Base-by-base conservation (phyloP, 2,888 invertebrate species). In the Scaptodrosophila latifasciaeformis region DNA sequence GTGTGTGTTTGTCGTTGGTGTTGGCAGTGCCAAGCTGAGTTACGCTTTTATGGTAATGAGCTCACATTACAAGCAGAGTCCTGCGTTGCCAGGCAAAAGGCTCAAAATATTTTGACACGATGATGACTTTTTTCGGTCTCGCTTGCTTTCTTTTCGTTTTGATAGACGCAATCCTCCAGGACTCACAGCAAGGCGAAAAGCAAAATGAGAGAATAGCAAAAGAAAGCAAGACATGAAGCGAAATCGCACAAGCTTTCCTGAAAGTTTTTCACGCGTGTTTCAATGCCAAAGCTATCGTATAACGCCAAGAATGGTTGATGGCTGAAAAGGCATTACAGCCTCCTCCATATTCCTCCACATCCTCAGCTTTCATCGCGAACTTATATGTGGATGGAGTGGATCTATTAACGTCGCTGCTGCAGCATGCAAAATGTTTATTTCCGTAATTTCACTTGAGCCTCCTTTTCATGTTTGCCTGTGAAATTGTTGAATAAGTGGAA, bases 11-110 rank as follows among this genome's bases (percentile, higher is more conserved):
- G 53, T 47, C 54, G 53, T 51, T 54, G 57, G 30, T 48, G 43
- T 31, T 49, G 37, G 37, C 44, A 30, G 51, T 54, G 17, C 19
- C 39, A 42, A n/a, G 52, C 42, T 45, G 50, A 56, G 77, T 70
- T 55, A 62, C 65, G 75, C 75, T 72, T 72, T 79, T 75, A 76
- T 79, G 77, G 69, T 78, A 76, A 76, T 80, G 75, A 76, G 75
- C 68, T 77, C 78, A 66, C 75, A 77, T 74, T 78, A 70, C 75
- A 74, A 65, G 67, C 64, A 56, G 59, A 46, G n/a, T n/a, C n/a
- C n/a, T n/a, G n/a, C n/a, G n/a, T n/a, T n/a, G n/a, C n/a, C n/a
- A 55, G 48, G 50, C 49, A 55, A 53, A 49, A 51, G 57, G 46
- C 49, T 50, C 37, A 60, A 59, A 64, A 60, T 66, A 65, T 78